Conservation (phyloP, 2,888 invertebrate species). For the Sesamia inferens region DNA sequence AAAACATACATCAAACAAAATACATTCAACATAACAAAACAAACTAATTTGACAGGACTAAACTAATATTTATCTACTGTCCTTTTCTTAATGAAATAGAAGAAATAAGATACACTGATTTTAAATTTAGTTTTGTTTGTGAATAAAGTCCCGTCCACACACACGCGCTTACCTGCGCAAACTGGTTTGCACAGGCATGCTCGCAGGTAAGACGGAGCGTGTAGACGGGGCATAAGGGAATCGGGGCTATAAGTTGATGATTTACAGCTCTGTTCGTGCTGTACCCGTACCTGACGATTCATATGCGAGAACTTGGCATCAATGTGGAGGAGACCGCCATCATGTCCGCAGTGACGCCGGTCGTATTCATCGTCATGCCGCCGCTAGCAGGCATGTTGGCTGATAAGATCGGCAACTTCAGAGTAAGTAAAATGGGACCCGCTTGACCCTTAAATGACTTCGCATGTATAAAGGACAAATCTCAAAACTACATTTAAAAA, state of each 20-base stretch:
- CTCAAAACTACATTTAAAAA: background rate
- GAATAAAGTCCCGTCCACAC: too few relatives aligned
- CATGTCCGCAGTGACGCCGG: slow-evolving; percentile 94
- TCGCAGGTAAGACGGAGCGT: too few relatives aligned
- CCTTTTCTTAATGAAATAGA: too few relatives aligned
- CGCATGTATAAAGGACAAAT: background rate
- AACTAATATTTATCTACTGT: too few relatives aligned
- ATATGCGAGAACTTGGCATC: slow-evolving; percentile 94
- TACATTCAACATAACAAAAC: too few relatives aligned
- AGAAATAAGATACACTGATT: too few relatives aligned
- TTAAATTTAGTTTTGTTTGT: too few relatives aligned
- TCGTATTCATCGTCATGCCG: slow-evolving; percentile 94
- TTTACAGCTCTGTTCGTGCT: slow-evolving; percentile 92
- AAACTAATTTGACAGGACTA: too few relatives aligned
- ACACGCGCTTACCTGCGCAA: too few relatives aligned
- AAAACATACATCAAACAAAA: too few relatives aligned
- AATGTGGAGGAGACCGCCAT: slow-evolving; percentile 95
- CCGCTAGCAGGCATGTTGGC: slow-evolving; percentile 94
- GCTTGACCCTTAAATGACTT: background rate
- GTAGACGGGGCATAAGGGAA: too few relatives aligned
- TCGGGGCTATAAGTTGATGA: background rate
- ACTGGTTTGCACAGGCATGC: too few relatives aligned
- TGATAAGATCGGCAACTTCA: slow-evolving; percentile 95
- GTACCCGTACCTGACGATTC: slow-evolving; percentile 94
- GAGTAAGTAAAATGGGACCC: slow-evolving; percentile 84